These are phyloP conservation scores for Megaceryle alcyon DNA, from an alignment of 2,797 vertebrate genomes.

Conservation along the genomic window DNA sequence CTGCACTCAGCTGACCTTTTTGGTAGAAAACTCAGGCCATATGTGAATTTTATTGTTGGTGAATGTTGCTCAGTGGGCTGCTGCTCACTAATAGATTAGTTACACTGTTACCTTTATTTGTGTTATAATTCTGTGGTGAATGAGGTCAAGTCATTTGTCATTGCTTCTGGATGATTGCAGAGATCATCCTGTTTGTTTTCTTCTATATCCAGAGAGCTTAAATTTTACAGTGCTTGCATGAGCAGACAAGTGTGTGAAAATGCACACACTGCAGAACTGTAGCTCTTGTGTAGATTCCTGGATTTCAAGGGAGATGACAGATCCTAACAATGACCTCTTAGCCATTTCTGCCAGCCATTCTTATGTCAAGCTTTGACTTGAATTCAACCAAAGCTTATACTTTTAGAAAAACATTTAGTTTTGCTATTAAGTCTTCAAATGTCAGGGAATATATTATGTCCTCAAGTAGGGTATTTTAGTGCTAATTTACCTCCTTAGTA, in stretches of 20 bases:
- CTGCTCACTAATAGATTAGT: background rate
- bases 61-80: background rate
- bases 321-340: background rate
- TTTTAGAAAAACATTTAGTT: background rate
- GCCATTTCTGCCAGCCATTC: background rate
- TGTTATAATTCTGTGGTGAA: background rate
- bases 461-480: background rate
- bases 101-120: background rate
- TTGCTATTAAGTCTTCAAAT: slow-evolving; percentile 7
- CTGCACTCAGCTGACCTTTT: background rate
- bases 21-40: background rate
- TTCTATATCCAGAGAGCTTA: background rate
- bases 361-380: background rate
- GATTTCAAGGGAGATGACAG: background rate
- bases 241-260: background rate
- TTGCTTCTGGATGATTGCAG: background rate
- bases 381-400: background rate
- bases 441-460: background rate
- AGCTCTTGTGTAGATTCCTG: background rate
- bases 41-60: background rate
- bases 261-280: background rate
- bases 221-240: background rate
- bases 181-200: background rate
- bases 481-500: background rate
- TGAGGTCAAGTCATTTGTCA: background rate